These are phyloP conservation scores for Pachycephus smyrnensis DNA, from an alignment of 2,888 invertebrate genomes.

Conservation along the genomic window DNA sequence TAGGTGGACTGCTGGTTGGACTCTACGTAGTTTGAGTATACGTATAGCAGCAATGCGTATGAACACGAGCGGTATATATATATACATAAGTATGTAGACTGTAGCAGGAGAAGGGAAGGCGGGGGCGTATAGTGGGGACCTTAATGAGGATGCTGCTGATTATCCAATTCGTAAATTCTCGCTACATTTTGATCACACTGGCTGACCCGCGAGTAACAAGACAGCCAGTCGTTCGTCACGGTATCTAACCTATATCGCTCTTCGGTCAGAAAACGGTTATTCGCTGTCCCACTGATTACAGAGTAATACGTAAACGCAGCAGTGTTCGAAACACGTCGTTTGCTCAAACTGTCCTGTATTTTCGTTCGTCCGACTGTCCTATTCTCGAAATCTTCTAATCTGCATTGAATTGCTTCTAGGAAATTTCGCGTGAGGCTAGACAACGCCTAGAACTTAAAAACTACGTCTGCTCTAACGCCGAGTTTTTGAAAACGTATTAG, in stretches of 20 bases:
- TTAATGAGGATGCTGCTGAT: conserved; percentile 77
- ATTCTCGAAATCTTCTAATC: too few relatives aligned
- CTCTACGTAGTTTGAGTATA: conserved; percentile 29
- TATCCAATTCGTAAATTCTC: conserved; percentile 73
- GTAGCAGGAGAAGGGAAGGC: conserved; percentile 56
- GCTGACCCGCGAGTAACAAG: conserved; percentile 57
- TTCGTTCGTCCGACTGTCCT: too few relatives aligned
- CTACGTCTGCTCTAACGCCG: too few relatives aligned
- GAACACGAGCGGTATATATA: conserved; percentile 10
- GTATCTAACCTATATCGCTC: neutral
- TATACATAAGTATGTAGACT: neutral
- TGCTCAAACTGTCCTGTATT: too few relatives aligned
- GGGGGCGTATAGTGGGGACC: conserved; percentile 65
- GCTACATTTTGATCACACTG: conserved; percentile 65
- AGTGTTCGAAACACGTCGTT: too few relatives aligned
- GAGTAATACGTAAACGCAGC: too few relatives aligned
- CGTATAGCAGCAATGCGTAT: conserved; percentile 5
- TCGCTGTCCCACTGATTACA: too few relatives aligned
- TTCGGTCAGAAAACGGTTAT: neutral
- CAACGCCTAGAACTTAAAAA: too few relatives aligned
- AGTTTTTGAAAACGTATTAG: too few relatives aligned
- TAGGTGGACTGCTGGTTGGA: conserved; percentile 14
- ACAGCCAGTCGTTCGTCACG: conserved; percentile 15
- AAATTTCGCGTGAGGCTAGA: too few relatives aligned
- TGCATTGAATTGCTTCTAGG: too few relatives aligned